These are phyloP conservation scores for Anagrus nilaparvatae DNA, from an alignment of 1,140 invertebrate species.

Conservation along the genomic window DNA sequence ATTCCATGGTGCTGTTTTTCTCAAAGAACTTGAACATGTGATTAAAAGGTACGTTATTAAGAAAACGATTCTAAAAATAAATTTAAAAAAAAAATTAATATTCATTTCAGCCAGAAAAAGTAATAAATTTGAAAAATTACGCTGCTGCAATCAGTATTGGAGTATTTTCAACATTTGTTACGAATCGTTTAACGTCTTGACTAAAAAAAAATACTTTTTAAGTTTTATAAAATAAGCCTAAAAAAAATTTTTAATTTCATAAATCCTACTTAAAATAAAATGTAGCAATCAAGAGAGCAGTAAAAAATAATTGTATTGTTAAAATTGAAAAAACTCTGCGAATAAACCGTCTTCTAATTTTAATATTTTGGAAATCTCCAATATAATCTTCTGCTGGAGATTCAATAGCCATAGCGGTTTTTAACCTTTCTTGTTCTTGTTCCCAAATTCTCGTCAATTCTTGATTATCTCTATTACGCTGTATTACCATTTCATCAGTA, in stretches of 20 bases:
- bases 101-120: no score
- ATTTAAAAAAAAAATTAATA: no score
- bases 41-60: slow-evolving; percentile 37
- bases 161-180: no score
- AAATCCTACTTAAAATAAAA: slow-evolving; percentile 29
- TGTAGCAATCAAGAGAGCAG: slow-evolving; percentile 20
- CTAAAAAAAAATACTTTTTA: no score
- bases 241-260: no score
- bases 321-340: slow-evolving; percentile 29
- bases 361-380: slow-evolving; percentile 25
- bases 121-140: no score
- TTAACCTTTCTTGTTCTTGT: slow-evolving; percentile 17
- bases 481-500: slow-evolving; percentile 27
- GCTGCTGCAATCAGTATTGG: no score
- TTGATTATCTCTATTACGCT: slow-evolving; percentile 26
- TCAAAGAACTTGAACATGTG: slow-evolving; percentile 32
- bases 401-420: slow-evolving; percentile 12
- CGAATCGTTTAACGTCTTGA: no score
- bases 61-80: slow-evolving; percentile 32
- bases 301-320: slow-evolving; percentile 26
- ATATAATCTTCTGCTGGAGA: slow-evolving; percentile 22
- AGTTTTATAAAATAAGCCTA: no score
- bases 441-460: slow-evolving; percentile 26
- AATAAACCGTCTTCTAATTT: slow-evolving; percentile 26
- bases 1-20: slow-evolving; percentile 42